Evolutionary conservation across 2,888 invertebrate genomes (phyloP), one percentile per base, ranked within the genome.

Genomic region (Uloborus plumipes): DNA sequence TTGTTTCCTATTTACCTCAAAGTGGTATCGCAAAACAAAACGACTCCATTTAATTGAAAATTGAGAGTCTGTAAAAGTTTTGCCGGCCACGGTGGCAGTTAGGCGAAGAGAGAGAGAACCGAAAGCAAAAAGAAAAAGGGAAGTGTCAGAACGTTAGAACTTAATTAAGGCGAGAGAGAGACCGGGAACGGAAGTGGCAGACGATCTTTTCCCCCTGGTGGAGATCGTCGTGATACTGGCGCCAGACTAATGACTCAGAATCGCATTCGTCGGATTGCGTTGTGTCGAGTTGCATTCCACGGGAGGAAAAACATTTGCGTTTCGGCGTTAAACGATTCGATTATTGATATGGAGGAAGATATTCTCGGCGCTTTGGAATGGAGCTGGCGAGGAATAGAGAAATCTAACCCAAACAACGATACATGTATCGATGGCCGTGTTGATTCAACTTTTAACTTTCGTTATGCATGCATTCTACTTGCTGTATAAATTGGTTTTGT

Each of bases 161-260:
- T 71, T 71, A 71, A 78, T 78, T 78, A 78, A 71, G 55, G 64
- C 62, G 65, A 53, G 64, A 53, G 64, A 53, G 26, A 53, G 70
- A 64, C 58, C 64, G 55, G 26, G 47, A 70, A 51, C 77, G 77
- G 78, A 78, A 75, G 75, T 65, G 62, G 78, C 78, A 71, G 78
- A 78, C 70, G 71, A 69, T 64, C 62, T 58, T 67, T 39, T 51
- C 62, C 61, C 64, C 70, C 78, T 71, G 53, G 62, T 49, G 62
- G 76, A 65, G 58, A 65, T 65, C 59, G 78, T 51, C 65, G 78
- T 65, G 78, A 78, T 71, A 47, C 65, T 70, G 78, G 78, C 78
- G 78, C 78, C 78, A 77, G 77, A 70, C 77, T 77, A 78, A 78
- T 78, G 78, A 78, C 71, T 71, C 78, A 59, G 70, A 78, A 59